Percentiles rank a stretch among this genome's conserved stretches.
These are phyloP conservation scores for Carassius gibelio DNA, from an alignment of 2,113 vertebrate species.

Conservation along the genomic window DNA sequence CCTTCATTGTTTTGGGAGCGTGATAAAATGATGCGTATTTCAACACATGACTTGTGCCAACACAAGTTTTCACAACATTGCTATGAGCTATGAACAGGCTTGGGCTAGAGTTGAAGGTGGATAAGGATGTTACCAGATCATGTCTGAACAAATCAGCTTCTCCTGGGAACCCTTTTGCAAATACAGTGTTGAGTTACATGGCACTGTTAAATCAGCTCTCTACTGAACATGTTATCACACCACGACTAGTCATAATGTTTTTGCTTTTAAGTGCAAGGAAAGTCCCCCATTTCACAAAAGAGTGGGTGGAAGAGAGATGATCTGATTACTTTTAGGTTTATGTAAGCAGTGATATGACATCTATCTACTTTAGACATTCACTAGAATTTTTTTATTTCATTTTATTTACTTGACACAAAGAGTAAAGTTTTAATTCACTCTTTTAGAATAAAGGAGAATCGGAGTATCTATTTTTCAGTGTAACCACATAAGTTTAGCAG, in stretches of 20 bases:
- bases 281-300: conserved; percentile 16
- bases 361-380: neutral
- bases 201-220: neutral
- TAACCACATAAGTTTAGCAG: neutral
- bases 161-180: neutral
- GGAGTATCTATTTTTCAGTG: neutral
- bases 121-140: conserved; percentile 4
- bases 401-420: too few species aligned
- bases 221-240: neutral
- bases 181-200: neutral
- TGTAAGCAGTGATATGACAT: neutral
- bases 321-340: conserved; percentile 8
- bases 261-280: neutral
- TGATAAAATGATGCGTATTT: neutral
- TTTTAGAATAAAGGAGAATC: too few species aligned
- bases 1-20: neutral
- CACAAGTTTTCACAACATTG: conserved; percentile 27
- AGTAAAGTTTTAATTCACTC: too few species aligned
- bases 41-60: neutral
- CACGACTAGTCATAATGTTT: conserved; percentile 19
- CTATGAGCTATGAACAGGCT: neutral
- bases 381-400: neutral
- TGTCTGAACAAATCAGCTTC: conserved; percentile 1
- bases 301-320: neutral
- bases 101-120: neutral